These are phyloP conservation scores for Pipistrellus nathusii DNA, from an alignment of 2,797 vertebrate species.

Conservation along the genomic window DNA sequence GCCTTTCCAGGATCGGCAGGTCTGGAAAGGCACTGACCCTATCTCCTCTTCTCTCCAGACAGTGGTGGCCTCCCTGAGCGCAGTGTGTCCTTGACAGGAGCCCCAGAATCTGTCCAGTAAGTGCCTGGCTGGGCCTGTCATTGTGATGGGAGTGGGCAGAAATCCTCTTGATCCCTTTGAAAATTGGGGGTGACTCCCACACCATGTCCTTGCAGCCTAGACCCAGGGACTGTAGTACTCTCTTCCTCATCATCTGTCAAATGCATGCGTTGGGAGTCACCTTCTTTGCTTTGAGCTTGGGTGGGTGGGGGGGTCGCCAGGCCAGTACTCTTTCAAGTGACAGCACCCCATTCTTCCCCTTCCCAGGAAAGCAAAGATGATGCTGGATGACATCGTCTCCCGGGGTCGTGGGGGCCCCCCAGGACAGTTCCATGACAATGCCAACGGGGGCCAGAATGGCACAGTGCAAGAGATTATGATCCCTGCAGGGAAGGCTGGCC, in stretches of 20 bases:
- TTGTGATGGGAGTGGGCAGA: background rate
- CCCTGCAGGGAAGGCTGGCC: conserved; percentile 90
- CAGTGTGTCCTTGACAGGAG: conserved; percentile 94
- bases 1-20: background rate
- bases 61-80: conserved; percentile 94
- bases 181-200: background rate
- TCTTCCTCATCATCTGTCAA: background rate
- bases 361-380: conserved; percentile 93
- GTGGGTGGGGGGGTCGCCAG: no score
- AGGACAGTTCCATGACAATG: conserved; percentile 90
- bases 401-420: conserved; percentile 93
- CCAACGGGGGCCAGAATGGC: conserved; percentile 92
- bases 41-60: conserved; percentile 86
- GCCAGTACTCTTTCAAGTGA: no score
- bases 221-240: background rate
- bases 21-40: background rate
- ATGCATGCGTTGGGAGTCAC: background rate
- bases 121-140: conserved; percentile 74
- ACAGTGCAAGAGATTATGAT: conserved; percentile 97
- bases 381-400: conserved; percentile 96
- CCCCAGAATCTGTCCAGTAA: conserved; percentile 92
- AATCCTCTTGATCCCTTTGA: background rate
- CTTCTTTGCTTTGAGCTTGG: background rate
- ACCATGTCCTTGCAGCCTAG: background rate
- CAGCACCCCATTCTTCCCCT: background rate